Evolutionary conservation across 2,888 invertebrate species (phyloP).

Genomic region (Agrilus cyanescens): DNA sequence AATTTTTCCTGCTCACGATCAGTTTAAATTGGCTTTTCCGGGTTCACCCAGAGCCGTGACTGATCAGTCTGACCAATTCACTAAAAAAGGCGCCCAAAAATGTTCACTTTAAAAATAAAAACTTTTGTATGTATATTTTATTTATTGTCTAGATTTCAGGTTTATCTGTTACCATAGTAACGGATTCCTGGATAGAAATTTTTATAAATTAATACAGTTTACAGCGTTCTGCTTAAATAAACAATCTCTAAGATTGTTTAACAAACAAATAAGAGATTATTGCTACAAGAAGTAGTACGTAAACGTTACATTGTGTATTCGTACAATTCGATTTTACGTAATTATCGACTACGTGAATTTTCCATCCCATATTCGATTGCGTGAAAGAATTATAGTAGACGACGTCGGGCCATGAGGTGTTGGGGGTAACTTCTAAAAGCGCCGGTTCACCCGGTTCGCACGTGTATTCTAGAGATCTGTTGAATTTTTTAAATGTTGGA

Average conservation of each 20-base stretch:
- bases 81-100: too few species aligned
- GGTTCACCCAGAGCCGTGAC: too few species aligned
- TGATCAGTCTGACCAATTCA: too few species aligned
- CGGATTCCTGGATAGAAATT: too few species aligned
- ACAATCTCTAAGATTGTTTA: slow-evolving; percentile 24
- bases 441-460: slow-evolving; percentile 68
- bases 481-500: slow-evolving; percentile 70
- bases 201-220: too few species aligned
- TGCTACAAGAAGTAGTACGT: slow-evolving; percentile 6
- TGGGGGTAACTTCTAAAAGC: slow-evolving; percentile 68
- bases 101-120: too few species aligned
- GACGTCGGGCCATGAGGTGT: slow-evolving; percentile 80
- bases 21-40: too few species aligned
- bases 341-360: slow-evolving; percentile 80
- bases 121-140: too few species aligned
- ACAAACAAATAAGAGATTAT: slow-evolving; percentile 19
- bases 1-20: too few species aligned
- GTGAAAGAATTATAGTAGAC: slow-evolving; percentile 92
- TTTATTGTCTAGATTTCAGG: too few species aligned
- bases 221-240: slow-evolving; percentile 19
- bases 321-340: slow-evolving; percentile 35
- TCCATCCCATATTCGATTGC: slow-evolving; percentile 91
- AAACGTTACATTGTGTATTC: slow-evolving; percentile 9
- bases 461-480: slow-evolving; percentile 56
- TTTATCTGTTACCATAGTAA: too few species aligned